These are phyloP conservation scores for Synanthedon vespiformis DNA, from an alignment of 2,888 invertebrate genomes.

Conservation along the genomic window DNA sequence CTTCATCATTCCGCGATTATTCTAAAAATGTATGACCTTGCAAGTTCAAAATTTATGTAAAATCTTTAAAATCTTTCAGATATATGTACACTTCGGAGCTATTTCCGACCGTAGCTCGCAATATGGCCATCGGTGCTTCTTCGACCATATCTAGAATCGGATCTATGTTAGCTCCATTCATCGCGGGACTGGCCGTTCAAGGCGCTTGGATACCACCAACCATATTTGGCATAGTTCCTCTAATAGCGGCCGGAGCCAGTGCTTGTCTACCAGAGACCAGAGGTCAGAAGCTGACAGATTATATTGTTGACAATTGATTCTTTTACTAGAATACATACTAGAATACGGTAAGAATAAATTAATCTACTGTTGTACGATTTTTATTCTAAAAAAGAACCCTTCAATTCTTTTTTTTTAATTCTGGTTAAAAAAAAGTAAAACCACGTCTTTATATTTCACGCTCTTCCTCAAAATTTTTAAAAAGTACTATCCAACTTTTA, in stretches of 20 bases:
- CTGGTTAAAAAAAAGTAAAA: too few relatives aligned
- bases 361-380: too few relatives aligned
- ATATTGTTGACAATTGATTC: slow-evolving; percentile 3
- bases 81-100: slow-evolving; percentile 71
- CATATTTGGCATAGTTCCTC: slow-evolving; percentile 18
- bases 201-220: slow-evolving; percentile 20
- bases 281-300: slow-evolving; percentile 18
- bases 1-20: too few relatives aligned
- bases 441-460: too few relatives aligned
- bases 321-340: too few relatives aligned
- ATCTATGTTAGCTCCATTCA: slow-evolving; percentile 71
- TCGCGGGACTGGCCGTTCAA: slow-evolving; percentile 29
- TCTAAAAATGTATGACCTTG: too few relatives aligned
- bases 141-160: slow-evolving; percentile 71
- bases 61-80: slow-evolving; percentile 1
- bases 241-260: slow-evolving; percentile 17
- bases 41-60: neutral
- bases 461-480: too few relatives aligned
- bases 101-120: slow-evolving; percentile 71
- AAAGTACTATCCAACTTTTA: too few relatives aligned
- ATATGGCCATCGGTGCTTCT: slow-evolving; percentile 70
- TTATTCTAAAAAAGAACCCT: too few relatives aligned
- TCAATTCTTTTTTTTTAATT: too few relatives aligned
- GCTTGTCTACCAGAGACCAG: slow-evolving; percentile 24
- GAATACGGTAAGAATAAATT: too few relatives aligned